Evolutionary conservation across 2,797 vertebrate species (phyloP).

Genomic region (Iguana delicatissima): DNA sequence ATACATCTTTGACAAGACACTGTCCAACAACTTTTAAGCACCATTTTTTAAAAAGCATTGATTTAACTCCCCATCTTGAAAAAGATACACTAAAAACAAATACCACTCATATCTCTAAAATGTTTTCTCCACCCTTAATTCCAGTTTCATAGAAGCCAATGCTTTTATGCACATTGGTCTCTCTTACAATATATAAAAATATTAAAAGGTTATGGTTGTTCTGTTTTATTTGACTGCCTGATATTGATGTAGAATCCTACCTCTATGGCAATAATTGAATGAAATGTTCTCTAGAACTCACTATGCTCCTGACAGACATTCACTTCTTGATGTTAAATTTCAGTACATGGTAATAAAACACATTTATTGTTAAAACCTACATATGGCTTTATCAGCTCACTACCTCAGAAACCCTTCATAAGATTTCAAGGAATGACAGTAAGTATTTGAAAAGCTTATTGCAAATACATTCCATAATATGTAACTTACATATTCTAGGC

Average conservation of each 20-base stretch:
- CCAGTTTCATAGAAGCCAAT: neutral
- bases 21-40: neutral
- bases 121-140: neutral
- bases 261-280: neutral
- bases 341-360: neutral
- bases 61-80: neutral
- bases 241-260: neutral
- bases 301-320: neutral
- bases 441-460: neutral
- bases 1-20: neutral
- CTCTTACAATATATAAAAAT: neutral
- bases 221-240: neutral
- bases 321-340: neutral
- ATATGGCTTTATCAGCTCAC: neutral
- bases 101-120: neutral
- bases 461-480: slow-evolving; percentile 1
- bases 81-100: neutral
- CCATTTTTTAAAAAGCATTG: neutral
- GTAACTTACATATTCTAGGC: neutral
- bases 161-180: neutral
- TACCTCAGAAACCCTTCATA: neutral
- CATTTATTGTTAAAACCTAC: neutral
- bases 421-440: accelerated
- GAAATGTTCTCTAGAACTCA: neutral
- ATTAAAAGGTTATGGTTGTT: neutral